Evolutionary conservation across 2,888 invertebrate species (phyloP), one percentile per base, ranked within the genome.

Genomic region (Pterostichus madidus): DNA sequence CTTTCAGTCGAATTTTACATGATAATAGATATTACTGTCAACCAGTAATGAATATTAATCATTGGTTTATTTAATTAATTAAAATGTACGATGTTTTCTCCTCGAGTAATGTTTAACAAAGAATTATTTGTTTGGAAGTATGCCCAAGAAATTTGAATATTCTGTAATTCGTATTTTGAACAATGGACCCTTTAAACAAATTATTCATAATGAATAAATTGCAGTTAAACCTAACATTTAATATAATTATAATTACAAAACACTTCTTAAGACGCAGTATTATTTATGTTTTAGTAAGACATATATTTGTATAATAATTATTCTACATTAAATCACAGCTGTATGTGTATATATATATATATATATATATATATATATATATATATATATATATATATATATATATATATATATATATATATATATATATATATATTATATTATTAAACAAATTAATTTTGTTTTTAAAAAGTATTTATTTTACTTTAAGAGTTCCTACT

Each of bases 21-120:
- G 39, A 8, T 39, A 39, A 39, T 1, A 39, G 39, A 39, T 39
- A 44, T n/a, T 17, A 6, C 44, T 39, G 71, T 71, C 44, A 71
- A 46, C 15, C 11, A 46, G 5, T 35, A 71, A 71, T 71, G 71
- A 71, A 71, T 46, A 71, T 44, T 35, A 71, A 71, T 71, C 56
- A 24, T 56, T 24, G 24, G 1, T 52, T 52, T 52, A 52, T 13
- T 39, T 64, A 64, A 64, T 71, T 71, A 71, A 71, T 71, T 56
- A 24, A 39, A 15, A 24, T 56, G 15, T 17, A 24, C 39, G 56
- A 56, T 24, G 2, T 56, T 56, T 56, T 13, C n/a, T 17, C 10
- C 7, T 56, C 56, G 24, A 24, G 2, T 52, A 52, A 39, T 2
- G 5, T 52, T 56, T 17, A 56, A 15, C 17, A 24, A 56, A 56